A percentile compares a stretch with the other conserved stretches of the same genome.
phyloP scores from a whole-genome alignment of 2,797 vertebrate species.

The Phoxinus dragarum region DNA sequence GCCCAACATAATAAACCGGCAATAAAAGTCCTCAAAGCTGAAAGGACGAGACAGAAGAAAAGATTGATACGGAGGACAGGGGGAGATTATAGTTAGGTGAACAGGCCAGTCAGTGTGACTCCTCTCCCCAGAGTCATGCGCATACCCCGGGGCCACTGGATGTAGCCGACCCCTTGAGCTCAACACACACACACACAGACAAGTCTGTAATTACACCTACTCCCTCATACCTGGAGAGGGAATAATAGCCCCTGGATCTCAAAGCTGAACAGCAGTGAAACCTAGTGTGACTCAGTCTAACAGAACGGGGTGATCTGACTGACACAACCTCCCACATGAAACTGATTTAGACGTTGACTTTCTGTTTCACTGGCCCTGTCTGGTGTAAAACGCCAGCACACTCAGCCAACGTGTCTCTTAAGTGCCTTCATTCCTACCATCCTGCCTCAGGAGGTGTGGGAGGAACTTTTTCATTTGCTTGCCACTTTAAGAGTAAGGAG shows the following conservation, averaged over 20 bases:
- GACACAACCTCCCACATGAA: slow-evolving; percentile 75
- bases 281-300: slow-evolving; percentile 54
- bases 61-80: slow-evolving; percentile 50
- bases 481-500: slow-evolving; percentile 76
- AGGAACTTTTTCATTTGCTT: slow-evolving; percentile 73
- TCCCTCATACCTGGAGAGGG: slow-evolving; percentile 63
- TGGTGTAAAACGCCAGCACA: slow-evolving; percentile 18
- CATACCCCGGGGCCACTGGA: slow-evolving; percentile 70
- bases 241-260: slow-evolving; percentile 39
- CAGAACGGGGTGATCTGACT: slow-evolving; percentile 80
- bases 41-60: slow-evolving; percentile 42
- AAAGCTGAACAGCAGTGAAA: slow-evolving; percentile 70
- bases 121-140: slow-evolving; percentile 73
- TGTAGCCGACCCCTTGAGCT: slow-evolving; percentile 53
- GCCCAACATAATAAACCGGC: slow-evolving; percentile 57
- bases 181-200: slow-evolving; percentile 33
- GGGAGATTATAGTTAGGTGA: slow-evolving; percentile 66
- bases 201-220: slow-evolving; percentile 71
- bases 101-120: slow-evolving; percentile 71
- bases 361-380: slow-evolving; percentile 38
- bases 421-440: slow-evolving; percentile 56
- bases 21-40: slow-evolving; percentile 70
- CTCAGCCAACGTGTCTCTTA: slow-evolving; percentile 33
- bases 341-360: slow-evolving; percentile 61
- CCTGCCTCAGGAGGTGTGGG: slow-evolving; percentile 53